Percentiles rank a stretch among this genome's conserved stretches.
phyloP scores from a whole-genome alignment of 2,888 invertebrate genomes.

The Eupeodes luniger region DNA sequence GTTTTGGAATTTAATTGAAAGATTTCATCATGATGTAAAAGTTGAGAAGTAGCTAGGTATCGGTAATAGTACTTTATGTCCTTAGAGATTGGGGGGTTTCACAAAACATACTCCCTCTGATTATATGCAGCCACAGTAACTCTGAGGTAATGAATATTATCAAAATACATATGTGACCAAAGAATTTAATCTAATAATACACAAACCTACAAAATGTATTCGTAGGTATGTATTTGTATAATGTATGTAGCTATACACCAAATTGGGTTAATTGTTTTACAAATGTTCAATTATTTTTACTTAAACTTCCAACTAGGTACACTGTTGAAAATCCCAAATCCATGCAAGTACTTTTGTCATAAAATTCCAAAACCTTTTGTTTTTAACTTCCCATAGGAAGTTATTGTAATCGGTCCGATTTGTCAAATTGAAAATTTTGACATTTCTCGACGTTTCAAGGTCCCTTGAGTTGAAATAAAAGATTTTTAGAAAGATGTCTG shows the following conservation, averaged over 20 bases:
- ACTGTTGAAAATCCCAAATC: not conserved
- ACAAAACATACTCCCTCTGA: not conserved
- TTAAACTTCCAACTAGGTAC: not conserved
- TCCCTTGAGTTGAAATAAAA: too few species aligned
- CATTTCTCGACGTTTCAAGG: too few species aligned
- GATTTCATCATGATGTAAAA: constrained; percentile 22
- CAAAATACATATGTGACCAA: not conserved
- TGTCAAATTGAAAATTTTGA: too few species aligned
- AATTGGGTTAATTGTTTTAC: constrained; percentile 70
- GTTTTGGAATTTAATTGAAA: constrained; percentile 58
- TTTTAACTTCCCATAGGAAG: too few species aligned
- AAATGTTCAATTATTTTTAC: constrained; percentile 54
- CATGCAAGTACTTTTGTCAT: not conserved
- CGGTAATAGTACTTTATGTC: not conserved
- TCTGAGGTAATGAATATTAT: not conserved
- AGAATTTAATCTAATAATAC: constrained; percentile 29
- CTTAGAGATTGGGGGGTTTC: not conserved
- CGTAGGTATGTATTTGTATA: not conserved
- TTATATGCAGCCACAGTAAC: not conserved
- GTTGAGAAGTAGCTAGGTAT: not conserved
- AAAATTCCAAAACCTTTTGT: too few species aligned
- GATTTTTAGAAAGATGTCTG: too few species aligned
- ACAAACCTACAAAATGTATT: not conserved
- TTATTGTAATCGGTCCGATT: too few species aligned
- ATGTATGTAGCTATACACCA: not conserved